Percentiles rank a stretch among this genome's conserved stretches.
These are phyloP conservation scores for Rhea pennata DNA, from an alignment of 2,113 vertebrate species.

Conservation along the genomic window DNA sequence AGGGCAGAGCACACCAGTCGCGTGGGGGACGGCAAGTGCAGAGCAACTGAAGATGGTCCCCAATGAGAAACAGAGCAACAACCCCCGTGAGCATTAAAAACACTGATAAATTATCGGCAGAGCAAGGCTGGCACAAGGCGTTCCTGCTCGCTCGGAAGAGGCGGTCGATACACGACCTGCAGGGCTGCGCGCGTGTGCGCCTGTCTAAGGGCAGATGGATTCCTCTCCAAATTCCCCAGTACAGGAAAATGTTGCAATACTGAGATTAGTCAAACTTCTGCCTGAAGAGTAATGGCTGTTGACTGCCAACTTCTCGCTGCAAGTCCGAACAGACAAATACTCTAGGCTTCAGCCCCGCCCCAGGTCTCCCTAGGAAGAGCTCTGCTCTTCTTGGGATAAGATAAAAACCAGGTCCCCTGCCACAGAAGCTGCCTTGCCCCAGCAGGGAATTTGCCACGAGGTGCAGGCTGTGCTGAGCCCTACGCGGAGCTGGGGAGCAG, in stretches of 20 bases:
- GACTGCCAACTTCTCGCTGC: neutral
- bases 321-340: neutral
- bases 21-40: accelerated
- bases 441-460: accelerated
- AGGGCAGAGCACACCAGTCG: neutral
- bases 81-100: accelerated
- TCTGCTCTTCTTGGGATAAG: neutral
- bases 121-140: neutral
- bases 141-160: neutral
- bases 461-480: neutral
- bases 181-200: accelerated
- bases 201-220: neutral
- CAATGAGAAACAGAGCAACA: neutral
- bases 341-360: neutral
- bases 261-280: neutral
- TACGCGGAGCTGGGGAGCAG: neutral
- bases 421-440: too few relatives aligned
- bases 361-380: neutral
- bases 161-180: accelerated
- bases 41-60: neutral
- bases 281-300: neutral
- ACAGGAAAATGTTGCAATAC: accelerated
- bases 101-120: neutral
- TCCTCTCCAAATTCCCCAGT: neutral
- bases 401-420: neutral